Conservation (phyloP, 2,113 vertebrate genomes). For the Pedetes capensis region DNA sequence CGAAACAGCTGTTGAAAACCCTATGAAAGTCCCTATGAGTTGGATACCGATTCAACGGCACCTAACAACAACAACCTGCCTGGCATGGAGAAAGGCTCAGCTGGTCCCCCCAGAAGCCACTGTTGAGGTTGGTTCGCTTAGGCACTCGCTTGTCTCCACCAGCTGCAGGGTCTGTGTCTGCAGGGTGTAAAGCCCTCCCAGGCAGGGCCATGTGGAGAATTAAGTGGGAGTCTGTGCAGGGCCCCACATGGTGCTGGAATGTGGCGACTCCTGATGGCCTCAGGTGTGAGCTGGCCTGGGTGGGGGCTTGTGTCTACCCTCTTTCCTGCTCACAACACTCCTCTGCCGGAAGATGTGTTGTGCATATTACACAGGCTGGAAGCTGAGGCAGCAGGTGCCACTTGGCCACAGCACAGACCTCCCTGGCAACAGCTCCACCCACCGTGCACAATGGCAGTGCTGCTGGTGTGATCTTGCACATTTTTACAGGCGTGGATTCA, state of each 20-base stretch:
- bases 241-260: accelerated
- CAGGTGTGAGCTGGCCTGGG: accelerated
- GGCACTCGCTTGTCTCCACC: background rate
- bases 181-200: accelerated
- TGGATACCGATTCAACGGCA: too few relatives aligned
- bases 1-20: too few relatives aligned
- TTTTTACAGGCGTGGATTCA: background rate
- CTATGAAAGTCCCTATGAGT: too few relatives aligned
- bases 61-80: too few relatives aligned
- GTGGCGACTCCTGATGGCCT: accelerated
- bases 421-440: accelerated
- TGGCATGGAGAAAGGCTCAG: background rate
- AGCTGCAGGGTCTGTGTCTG: background rate
- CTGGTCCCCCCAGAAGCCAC: background rate
- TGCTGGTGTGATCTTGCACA: accelerated
- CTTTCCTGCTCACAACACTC: accelerated
- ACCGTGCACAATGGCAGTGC: accelerated
- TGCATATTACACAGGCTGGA: background rate
- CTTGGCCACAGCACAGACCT: background rate
- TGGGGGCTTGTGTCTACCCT: accelerated
- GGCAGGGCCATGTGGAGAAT: too few relatives aligned
- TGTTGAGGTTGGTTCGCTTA: background rate
- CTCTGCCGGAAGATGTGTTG: too few relatives aligned
- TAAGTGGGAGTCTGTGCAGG: background rate
- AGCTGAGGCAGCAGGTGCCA: background rate